These are phyloP conservation scores for Oreortyx pictus DNA, from an alignment of 2,797 vertebrate species.

Conservation along the genomic window DNA sequence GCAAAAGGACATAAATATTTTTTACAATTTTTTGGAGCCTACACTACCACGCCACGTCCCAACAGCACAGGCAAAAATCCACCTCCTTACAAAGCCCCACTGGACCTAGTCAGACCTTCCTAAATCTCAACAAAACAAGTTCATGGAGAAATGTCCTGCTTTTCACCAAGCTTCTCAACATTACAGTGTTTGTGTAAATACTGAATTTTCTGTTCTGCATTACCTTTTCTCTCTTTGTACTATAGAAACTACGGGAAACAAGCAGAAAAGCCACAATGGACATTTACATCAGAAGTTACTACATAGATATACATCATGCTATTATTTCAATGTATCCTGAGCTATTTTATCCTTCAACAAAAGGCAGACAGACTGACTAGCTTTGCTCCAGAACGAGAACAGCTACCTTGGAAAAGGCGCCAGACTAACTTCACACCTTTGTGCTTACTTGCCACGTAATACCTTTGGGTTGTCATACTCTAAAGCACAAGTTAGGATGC, in stretches of 20 bases:
- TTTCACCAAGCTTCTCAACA: not conserved
- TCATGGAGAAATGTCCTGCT: not conserved
- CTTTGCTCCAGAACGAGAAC: not conserved
- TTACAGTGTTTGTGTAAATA: not conserved
- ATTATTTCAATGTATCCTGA: not conserved
- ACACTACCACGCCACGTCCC: fast-evolving
- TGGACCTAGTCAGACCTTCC: not conserved
- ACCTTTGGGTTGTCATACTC: not conserved
- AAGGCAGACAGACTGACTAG: not conserved
- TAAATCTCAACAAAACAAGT: not conserved
- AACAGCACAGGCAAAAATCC: not conserved
- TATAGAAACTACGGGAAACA: not conserved
- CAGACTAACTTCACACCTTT: not conserved
- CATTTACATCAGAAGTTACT: not conserved
- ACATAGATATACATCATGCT: not conserved
- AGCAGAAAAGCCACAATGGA: not conserved
- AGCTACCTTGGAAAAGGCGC: not conserved
- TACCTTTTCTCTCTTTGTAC: not conserved
- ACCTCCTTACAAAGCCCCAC: not conserved
- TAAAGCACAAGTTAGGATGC: not conserved
- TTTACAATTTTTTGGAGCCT: not conserved
- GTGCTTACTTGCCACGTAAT: not conserved
- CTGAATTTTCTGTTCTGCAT: not conserved
- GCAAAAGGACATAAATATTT: fast-evolving
- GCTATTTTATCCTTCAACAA: not conserved